These are phyloP conservation scores for Sapayoa aenigma DNA, from an alignment of 2,113 vertebrate species.

Conservation along the genomic window DNA sequence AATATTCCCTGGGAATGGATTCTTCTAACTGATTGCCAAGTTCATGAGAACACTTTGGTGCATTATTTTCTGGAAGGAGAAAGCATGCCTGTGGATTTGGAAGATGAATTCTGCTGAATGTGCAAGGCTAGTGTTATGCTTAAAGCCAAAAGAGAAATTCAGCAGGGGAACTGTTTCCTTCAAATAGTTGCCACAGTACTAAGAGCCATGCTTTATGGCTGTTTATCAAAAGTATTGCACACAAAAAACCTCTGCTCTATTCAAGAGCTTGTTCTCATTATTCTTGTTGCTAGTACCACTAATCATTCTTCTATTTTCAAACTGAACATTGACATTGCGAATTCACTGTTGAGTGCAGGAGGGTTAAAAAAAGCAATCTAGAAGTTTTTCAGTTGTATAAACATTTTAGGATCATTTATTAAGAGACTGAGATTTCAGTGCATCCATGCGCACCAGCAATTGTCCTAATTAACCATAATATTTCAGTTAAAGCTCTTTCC, in stretches of 20 bases:
- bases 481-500: neutral
- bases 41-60: neutral
- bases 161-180: neutral
- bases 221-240: neutral
- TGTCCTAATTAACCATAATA: neutral
- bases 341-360: neutral
- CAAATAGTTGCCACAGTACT: neutral
- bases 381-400: neutral
- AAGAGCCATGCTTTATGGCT: neutral
- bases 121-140: neutral
- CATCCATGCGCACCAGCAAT: neutral
- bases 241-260: neutral
- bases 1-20: neutral
- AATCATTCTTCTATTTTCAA: neutral
- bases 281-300: neutral
- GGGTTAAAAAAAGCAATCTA: neutral
- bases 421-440: neutral
- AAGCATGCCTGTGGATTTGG: neutral
- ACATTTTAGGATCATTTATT: neutral
- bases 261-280: constrained; percentile 13
- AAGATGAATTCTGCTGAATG: neutral
- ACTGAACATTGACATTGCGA: neutral
- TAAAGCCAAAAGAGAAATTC: constrained; percentile 21
- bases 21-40: constrained; percentile 16
- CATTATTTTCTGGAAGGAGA: neutral